Percentiles rank a stretch among this genome's conserved stretches.
Evolutionary conservation across 2,113 vertebrate species (phyloP).

Genomic region (Ibidorhyncha struthersii): DNA sequence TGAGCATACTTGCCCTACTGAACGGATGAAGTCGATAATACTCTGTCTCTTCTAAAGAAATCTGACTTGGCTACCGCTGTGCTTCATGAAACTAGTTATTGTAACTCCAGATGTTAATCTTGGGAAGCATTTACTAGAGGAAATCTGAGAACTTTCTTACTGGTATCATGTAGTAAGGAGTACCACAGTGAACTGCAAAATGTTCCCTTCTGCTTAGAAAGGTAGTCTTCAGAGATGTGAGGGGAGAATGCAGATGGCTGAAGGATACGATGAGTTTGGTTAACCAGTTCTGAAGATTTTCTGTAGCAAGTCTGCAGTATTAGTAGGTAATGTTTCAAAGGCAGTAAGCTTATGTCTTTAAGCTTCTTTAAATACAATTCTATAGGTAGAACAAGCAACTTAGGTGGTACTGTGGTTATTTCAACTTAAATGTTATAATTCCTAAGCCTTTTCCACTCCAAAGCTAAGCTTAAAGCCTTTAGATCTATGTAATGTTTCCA

Average conservation of each 20-base stretch:
- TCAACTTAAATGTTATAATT: not conserved
- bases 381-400: not conserved
- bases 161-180: not conserved
- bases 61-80: not conserved
- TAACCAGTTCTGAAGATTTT: not conserved
- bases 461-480: not conserved
- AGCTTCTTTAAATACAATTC: not conserved
- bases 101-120: not conserved
- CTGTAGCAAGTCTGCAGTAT: not conserved
- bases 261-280: not conserved
- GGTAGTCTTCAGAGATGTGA: accelerated
- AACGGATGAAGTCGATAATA: not conserved
- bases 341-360: not conserved
- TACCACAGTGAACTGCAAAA: not conserved
- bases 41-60: not conserved
- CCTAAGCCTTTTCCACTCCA: not conserved
- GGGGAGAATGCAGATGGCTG: not conserved
- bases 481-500: not conserved
- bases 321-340: not conserved
- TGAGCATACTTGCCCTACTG: not conserved
- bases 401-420: not conserved
- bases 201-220: not conserved
- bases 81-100: not conserved
- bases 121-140: not conserved
- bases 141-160: not conserved